These are phyloP conservation scores for Phaethon lepturus DNA, from an alignment of 2,113 vertebrate genomes.

Conservation along the genomic window DNA sequence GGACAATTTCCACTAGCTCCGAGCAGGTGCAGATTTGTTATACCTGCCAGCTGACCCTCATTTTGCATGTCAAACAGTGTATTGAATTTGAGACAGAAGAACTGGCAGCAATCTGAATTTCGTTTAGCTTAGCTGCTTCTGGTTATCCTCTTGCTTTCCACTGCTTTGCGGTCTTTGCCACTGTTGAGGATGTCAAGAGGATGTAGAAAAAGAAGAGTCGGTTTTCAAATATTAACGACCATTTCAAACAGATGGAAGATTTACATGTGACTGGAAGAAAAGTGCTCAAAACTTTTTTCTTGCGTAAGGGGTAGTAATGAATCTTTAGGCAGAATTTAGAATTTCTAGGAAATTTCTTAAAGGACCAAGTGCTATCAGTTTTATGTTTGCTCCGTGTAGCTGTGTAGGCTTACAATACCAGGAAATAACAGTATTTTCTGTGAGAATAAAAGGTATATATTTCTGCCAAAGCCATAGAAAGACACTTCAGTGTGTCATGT, in stretches of 20 bases:
- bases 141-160: neutral
- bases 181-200: neutral
- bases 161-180: neutral
- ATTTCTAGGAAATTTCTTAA: neutral
- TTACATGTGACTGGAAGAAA: neutral
- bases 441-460: neutral
- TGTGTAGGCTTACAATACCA: neutral
- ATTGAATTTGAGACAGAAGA: constrained; percentile 20
- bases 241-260: neutral
- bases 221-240: neutral
- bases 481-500: neutral
- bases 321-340: neutral
- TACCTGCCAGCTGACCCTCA: constrained; percentile 34
- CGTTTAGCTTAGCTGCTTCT: constrained; percentile 1
- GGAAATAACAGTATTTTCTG: neutral
- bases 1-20: neutral
- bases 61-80: constrained; percentile 23
- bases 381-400: neutral
- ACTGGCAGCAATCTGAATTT: constrained; percentile 10
- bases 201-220: neutral
- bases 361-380: neutral
- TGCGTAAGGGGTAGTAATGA: neutral
- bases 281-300: neutral
- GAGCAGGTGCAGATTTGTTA: constrained; percentile 28
- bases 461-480: neutral